Percentiles rank a stretch among this genome's conserved stretches.
These are phyloP conservation scores for Bombus superbus DNA, from an alignment of 1,140 invertebrate genomes.

Conservation along the genomic window DNA sequence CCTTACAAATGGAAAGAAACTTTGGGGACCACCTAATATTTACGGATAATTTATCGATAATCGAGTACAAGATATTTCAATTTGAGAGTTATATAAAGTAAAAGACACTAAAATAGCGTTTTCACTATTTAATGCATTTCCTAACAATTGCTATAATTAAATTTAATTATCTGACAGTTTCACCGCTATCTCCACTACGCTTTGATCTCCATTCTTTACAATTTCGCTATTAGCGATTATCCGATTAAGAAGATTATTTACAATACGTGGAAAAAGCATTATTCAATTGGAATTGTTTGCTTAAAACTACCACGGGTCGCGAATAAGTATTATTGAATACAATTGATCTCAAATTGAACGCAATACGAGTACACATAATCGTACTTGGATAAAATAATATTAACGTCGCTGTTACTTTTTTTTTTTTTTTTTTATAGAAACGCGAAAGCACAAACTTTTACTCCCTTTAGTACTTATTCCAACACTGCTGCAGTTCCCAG, in stretches of 20 bases:
- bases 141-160: background rate
- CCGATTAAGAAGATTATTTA: conserved; percentile 64
- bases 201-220: conserved; percentile 34
- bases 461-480: no score
- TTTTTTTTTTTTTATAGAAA: no score
- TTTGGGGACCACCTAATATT: no score
- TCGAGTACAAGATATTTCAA: no score
- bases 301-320: conserved; percentile 1
- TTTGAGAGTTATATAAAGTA: no score
- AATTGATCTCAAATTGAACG: conserved; percentile 28
- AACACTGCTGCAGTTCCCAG: no score
- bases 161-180: conserved; percentile 38
- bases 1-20: no score
- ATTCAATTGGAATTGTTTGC: background rate
- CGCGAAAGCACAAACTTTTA: no score
- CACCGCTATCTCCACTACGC: conserved; percentile 9
- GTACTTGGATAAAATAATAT: background rate
- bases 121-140: background rate
- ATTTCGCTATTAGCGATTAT: conserved; percentile 55
- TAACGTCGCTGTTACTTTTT: no score
- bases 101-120: no score
- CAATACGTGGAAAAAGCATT: background rate
- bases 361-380: conserved; percentile 58
- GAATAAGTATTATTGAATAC: conserved; percentile 17
- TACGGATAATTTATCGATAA: no score